phyloP scores from a whole-genome alignment of 2,113 vertebrate genomes.

The Ascaphus truei region DNA sequence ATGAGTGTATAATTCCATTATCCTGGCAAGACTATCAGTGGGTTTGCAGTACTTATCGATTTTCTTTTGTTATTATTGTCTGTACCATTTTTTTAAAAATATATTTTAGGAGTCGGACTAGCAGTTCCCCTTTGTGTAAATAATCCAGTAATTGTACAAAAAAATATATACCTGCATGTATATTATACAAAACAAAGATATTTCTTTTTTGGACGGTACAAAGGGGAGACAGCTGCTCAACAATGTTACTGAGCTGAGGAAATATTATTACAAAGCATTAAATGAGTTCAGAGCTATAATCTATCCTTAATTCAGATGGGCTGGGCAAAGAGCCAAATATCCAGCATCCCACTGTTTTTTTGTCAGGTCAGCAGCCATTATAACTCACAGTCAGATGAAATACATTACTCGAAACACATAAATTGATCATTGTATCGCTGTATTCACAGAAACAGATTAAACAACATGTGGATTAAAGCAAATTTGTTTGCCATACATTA shows the following conservation, averaged over 20 bases:
- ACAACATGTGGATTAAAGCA: too few species aligned
- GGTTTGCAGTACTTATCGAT: too few species aligned
- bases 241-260: background rate
- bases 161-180: background rate
- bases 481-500: too few species aligned
- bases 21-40: background rate
- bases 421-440: too few species aligned
- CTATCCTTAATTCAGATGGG: constrained; percentile 4
- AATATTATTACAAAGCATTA: constrained; percentile 23
- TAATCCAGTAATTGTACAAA: constrained; percentile 9
- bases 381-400: background rate
- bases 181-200: background rate
- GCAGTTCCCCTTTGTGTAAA: background rate
- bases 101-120: background rate
- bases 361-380: constrained; percentile 3
- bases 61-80: too few species aligned
- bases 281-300: constrained; percentile 14
- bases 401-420: background rate
- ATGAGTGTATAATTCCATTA: too few species aligned
- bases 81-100: too few species aligned
- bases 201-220: background rate
- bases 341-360: background rate
- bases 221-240: constrained; percentile 1
- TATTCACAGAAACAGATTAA: too few species aligned
- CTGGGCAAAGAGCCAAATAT: background rate